Conservation (phyloP, 2,888 invertebrate genomes). For the Teleiodes luculella region DNA sequence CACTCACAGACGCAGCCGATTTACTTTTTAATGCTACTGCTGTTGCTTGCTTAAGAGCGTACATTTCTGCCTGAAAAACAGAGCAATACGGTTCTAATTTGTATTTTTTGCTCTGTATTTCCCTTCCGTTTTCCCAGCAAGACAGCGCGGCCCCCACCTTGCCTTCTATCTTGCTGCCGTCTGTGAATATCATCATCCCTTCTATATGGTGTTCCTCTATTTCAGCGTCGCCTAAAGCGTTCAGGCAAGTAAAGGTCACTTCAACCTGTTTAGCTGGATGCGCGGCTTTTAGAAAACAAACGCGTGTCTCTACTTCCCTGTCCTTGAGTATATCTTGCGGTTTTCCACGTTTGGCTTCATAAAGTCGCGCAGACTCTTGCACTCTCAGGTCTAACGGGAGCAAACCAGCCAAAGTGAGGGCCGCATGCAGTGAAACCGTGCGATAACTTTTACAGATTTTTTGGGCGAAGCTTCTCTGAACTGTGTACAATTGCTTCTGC, state of each 20-base stretch:
- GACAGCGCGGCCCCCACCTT: conserved; percentile 1
- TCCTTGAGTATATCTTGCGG: background rate
- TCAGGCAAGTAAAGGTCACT: conserved; percentile 3
- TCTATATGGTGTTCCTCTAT: background rate
- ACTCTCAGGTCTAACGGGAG: background rate
- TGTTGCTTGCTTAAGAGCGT: background rate
- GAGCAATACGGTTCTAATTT: conserved; percentile 4
- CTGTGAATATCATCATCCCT: conserved; percentile 1
- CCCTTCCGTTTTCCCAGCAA: background rate
- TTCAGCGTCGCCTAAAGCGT: background rate
- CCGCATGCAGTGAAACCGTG: background rate
- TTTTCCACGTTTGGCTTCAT: background rate
- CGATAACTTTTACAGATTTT: background rate
- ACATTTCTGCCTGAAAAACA: conserved; percentile 10
- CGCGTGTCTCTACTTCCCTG: background rate
- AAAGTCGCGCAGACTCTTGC: background rate
- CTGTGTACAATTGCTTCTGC: background rate
- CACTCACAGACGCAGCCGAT: background rate
- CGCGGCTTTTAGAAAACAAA: background rate
- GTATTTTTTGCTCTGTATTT: background rate
- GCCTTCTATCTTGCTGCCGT: background rate
- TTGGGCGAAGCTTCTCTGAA: background rate
- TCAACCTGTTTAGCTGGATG: background rate
- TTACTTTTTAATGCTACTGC: background rate
- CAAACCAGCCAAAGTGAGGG: background rate